Percentiles rank a stretch among this genome's conserved stretches.
These are phyloP conservation scores for Chaetodon auriga DNA, from an alignment of 2,113 vertebrate species.

Conservation along the genomic window DNA sequence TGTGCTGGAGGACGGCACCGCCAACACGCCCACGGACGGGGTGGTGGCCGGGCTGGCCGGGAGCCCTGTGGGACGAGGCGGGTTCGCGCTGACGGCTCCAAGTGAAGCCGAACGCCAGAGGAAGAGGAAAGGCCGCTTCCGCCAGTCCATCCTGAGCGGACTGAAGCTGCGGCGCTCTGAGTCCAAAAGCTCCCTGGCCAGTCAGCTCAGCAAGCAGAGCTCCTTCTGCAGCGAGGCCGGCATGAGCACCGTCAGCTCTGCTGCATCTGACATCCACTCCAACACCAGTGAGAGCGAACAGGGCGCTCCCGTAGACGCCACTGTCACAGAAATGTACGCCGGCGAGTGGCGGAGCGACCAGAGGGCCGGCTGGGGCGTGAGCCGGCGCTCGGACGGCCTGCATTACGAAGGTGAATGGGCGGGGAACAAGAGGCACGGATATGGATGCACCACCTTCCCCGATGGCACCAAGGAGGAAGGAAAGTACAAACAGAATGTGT, in stretches of 20 bases:
- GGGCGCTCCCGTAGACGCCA: conserved; percentile 94
- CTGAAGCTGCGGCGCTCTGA: conserved; percentile 96
- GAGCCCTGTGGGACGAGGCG: conserved; percentile 93
- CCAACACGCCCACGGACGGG: conserved; percentile 77
- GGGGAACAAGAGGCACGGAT: conserved; percentile 94
- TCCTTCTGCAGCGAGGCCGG: conserved; percentile 98
- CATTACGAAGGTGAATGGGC: conserved; percentile 96
- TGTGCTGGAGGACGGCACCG: conserved; percentile 78
- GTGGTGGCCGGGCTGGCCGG: conserved; percentile 87
- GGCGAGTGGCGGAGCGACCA: conserved; percentile 98
- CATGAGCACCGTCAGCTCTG: conserved; percentile 97
- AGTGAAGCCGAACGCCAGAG: conserved; percentile 92
- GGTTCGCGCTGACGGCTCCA: conserved; percentile 93
- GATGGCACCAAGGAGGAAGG: conserved; percentile 98
- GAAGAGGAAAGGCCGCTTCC: conserved; percentile 96
- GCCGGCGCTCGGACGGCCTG: conserved; percentile 94
- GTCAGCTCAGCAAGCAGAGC: conserved; percentile 99
- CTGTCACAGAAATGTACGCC: conserved; percentile 94
- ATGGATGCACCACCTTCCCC: conserved; percentile 97
- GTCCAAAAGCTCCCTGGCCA: conserved; percentile 97
- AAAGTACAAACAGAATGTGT: conserved; percentile 97
- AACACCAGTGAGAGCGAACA: conserved; percentile 94
- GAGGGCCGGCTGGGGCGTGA: conserved; percentile 92
- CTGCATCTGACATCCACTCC: conserved; percentile 96
- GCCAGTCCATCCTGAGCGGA: conserved; percentile 94